Evolutionary conservation across 2,888 invertebrate species (phyloP).

Genomic region (Chydorus sphaericus): DNA sequence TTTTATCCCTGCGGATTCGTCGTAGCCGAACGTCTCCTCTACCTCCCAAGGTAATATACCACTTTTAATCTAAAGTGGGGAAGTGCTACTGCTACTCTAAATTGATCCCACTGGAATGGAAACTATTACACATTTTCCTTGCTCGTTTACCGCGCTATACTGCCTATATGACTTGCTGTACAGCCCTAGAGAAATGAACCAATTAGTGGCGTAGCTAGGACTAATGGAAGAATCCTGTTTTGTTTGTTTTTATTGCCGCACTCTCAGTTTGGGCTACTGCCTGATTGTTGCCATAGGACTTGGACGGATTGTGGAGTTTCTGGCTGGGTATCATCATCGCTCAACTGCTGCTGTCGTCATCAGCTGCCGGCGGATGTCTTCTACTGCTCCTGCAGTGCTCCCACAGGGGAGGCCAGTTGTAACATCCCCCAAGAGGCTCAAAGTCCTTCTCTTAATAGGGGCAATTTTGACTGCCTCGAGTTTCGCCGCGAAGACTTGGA

Average conservation of each 20-base stretch:
- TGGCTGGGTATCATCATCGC: not conserved
- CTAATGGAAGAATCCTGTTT: not conserved
- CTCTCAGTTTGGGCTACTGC: constrained; percentile 58
- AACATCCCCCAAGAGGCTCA: no score
- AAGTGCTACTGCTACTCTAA: no score
- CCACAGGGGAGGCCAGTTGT: no score
- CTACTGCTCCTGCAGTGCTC: no score
- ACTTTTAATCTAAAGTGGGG: not conserved
- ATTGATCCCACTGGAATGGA: no score
- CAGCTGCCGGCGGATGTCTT: not conserved
- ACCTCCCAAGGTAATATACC: constrained; percentile 58
- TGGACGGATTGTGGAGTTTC: constrained; percentile 27
- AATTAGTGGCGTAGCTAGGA: not conserved
- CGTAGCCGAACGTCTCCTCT: constrained; percentile 73
- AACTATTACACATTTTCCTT: no score
- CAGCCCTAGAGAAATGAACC: not conserved
- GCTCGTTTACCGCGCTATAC: no score
- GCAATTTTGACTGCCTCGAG: no score
- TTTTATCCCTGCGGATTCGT: constrained; percentile 68
- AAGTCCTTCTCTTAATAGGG: no score
- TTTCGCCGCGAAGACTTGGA: constrained; percentile 48
- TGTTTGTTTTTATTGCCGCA: constrained; percentile 10
- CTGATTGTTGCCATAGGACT: constrained; percentile 59
- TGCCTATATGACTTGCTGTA: no score
- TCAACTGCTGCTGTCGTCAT: not conserved